These are phyloP conservation scores for Drosophila miranda DNA, from an alignment of 1,140 invertebrate species.

Conservation along the genomic window DNA sequence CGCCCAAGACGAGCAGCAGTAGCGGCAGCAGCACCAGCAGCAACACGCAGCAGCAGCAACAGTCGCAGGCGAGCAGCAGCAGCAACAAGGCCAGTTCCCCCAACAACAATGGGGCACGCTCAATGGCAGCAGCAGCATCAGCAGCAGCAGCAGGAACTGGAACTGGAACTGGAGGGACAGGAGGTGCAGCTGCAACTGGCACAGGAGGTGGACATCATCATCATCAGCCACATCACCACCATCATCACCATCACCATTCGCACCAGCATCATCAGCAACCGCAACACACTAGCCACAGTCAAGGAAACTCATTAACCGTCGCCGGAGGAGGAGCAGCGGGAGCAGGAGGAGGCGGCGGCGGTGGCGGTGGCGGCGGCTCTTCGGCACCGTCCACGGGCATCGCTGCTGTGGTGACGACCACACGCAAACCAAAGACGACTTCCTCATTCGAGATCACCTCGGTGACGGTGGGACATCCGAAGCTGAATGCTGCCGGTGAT, in stretches of 20 bases:
- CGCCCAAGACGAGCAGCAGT: constrained; percentile 64
- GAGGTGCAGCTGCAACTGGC: constrained; percentile 31
- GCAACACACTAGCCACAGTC: constrained; percentile 70
- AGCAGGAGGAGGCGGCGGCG: constrained; percentile 15
- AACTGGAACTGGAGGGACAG: too few species aligned
- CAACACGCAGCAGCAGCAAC: constrained; percentile 33
- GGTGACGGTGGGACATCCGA: constrained; percentile 87
- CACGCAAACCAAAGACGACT: constrained; percentile 83
- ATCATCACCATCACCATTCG: constrained; percentile 48
- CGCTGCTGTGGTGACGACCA: constrained; percentile 19
- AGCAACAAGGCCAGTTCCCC: constrained; percentile 70
- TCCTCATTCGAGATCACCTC: constrained; percentile 97
- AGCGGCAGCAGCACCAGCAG: constrained; percentile 34
- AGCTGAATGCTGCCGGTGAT: constrained; percentile 88
- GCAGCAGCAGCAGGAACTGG: constrained; percentile 26
- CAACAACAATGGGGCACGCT: constrained; percentile 68
- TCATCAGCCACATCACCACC: constrained; percentile 33
- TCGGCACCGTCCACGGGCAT: not conserved
- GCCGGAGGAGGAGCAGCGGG: constrained; percentile 7
- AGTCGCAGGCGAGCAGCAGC: constrained; percentile 13
- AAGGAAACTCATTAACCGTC: constrained; percentile 53
- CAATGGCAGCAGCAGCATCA: constrained; percentile 37
- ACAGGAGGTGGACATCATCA: constrained; percentile 33
- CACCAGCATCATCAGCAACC: constrained; percentile 44
- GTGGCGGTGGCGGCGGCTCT: constrained; percentile 12